Evolutionary conservation across 2,888 invertebrate species (phyloP).

Genomic region (Byasa hedistus): DNA sequence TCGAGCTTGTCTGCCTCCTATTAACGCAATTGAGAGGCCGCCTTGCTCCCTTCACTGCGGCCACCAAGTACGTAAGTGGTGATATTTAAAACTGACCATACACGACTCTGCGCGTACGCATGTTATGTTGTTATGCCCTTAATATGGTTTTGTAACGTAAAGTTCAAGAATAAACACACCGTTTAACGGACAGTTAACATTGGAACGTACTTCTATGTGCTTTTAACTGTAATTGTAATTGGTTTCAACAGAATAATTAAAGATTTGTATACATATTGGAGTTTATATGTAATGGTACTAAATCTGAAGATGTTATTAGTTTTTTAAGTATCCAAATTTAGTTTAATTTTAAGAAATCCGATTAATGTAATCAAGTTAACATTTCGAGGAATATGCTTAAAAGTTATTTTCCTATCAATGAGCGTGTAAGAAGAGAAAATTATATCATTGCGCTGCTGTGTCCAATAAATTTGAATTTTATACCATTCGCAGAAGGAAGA

Average conservation of each 20-base stretch:
- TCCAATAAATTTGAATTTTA: neutral
- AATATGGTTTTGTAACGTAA: slow-evolving; percentile 10
- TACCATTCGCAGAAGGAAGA: neutral
- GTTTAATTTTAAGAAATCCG: too few relatives aligned
- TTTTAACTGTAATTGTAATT: neutral
- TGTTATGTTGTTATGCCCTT: neutral
- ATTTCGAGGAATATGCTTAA: too few relatives aligned
- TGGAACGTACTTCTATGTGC: neutral
- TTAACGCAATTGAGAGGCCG: slow-evolving; percentile 56
- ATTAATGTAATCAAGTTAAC: too few relatives aligned
- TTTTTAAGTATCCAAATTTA: too few relatives aligned
- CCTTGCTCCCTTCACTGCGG: slow-evolving; percentile 45
- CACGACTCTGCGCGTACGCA: neutral
- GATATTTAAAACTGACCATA: slow-evolving; percentile 26
- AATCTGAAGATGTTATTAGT: too few relatives aligned
- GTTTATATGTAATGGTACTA: too few relatives aligned
- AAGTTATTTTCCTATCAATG: too few relatives aligned
- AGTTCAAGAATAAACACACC: slow-evolving; percentile 19
- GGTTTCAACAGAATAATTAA: too few relatives aligned
- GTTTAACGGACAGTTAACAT: neutral
- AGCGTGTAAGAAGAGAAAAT: neutral
- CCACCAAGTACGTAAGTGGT: slow-evolving; percentile 11
- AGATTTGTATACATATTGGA: too few relatives aligned
- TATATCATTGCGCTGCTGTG: neutral
- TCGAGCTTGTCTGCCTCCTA: slow-evolving; percentile 50